Conservation (phyloP, 2,888 invertebrate species). For the Patella caerulea region DNA sequence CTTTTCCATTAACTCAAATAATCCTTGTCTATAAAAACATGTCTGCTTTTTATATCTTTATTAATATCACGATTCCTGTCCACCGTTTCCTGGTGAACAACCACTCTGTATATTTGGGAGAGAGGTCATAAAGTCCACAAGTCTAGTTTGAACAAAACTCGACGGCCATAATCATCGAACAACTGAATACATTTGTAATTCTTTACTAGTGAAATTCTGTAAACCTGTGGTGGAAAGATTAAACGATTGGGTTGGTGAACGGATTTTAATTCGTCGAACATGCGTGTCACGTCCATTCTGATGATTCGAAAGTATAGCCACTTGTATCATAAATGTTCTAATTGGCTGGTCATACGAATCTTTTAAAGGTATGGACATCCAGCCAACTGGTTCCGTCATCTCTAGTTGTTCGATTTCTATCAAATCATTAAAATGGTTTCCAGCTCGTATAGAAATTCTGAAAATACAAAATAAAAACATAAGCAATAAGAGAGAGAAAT, state of each 20-base stretch:
- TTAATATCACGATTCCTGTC: too few species aligned
- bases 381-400: constrained; percentile 93
- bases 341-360: constrained; percentile 86
- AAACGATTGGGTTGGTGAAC: constrained; percentile 80
- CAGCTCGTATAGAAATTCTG: constrained; percentile 78
- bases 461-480: constrained; percentile 28
- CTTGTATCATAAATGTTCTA: constrained; percentile 83
- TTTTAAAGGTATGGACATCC: constrained; percentile 94
- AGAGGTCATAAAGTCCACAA: too few species aligned
- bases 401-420: constrained; percentile 96
- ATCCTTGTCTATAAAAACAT: too few species aligned
- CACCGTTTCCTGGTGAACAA: too few species aligned
- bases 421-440: constrained; percentile 96
- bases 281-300: constrained; percentile 99
- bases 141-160: too few species aligned
- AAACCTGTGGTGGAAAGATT: constrained; percentile 26
- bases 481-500: too few species aligned
- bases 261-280: constrained; percentile 95
- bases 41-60: too few species aligned
- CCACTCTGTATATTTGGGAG: too few species aligned
- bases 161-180: neutral
- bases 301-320: constrained; percentile 87
- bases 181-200: constrained; percentile 1
- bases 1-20: too few species aligned
- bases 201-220: neutral